Evolutionary conservation across 2,113 vertebrate genomes (phyloP), one percentile per base, ranked within the genome.

Genomic region (Eublepharis macularius): DNA sequence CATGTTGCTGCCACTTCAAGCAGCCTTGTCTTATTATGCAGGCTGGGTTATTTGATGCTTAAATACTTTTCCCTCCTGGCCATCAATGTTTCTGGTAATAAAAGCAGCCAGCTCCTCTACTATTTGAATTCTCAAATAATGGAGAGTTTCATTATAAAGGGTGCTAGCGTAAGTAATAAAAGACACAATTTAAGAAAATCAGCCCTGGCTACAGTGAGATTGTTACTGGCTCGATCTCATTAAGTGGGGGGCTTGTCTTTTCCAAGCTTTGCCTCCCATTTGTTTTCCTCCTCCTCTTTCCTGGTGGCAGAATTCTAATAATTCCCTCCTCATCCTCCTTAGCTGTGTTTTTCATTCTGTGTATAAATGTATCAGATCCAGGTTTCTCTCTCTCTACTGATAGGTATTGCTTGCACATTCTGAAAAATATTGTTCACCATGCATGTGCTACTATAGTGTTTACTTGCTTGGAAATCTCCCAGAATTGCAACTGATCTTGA

Each of bases 11-110:
- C 88, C 32, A 1, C 79, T 91, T 90, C 90, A 93, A 92, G n/a
- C 87, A 92, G 79, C 90, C 72, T 92, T 72, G 83, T 93, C 88
- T 92, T 92, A 90, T 94, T 93, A 92, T 92, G 92, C 90, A 90
- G 87, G 88, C 87, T 92, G 81, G 86, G 89, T 83, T 93, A 92
- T 90, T 92, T 93, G 91, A 87, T 92, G 92, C 84, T 89, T 73
- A 92, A 90, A 87, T 86, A 86, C 75, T 83, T 92, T 87, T 72
- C 89, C 81, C 29, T 82, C 29, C 70, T 36, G 89, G 89, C 92
- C 93, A 90, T 87, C 32, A 43, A 80, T 88, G 92, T 87, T 92
- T 89, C 79, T 81, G 76, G 83, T 69, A 90, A 85, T 68, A 89
- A 87, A 92, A 92, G 76, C 26, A 91, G 83, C 84, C 39, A 86